phyloP scores from a whole-genome alignment of 92 coral and sea anemone genomes.

The Phenganax marumi region DNA sequence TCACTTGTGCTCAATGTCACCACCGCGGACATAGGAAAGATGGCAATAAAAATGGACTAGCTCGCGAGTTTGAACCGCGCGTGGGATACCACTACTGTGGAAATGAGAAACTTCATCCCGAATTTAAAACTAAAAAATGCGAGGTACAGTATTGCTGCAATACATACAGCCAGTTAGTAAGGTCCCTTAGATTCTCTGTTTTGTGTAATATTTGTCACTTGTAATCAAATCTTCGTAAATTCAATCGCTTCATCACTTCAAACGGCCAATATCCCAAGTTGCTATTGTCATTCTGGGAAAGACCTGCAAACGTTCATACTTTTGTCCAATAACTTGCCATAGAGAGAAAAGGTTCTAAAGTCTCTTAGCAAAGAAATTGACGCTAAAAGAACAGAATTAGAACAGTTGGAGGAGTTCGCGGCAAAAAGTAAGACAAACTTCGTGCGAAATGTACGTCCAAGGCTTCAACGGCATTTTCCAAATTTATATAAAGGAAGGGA shows the following conservation, averaged over 20 bases:
- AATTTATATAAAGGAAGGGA: conserved; percentile 11
- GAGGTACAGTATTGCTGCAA: background rate
- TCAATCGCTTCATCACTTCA: no score
- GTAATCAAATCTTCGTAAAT: no score
- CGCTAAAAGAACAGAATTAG: background rate
- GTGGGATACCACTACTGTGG: conserved; percentile 21
- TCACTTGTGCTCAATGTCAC: conserved; percentile 5
- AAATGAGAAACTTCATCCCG: conserved; percentile 8
- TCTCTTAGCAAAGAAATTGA: background rate
- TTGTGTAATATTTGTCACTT: no score
- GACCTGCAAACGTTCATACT: no score
- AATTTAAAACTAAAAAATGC: conserved; percentile 15
- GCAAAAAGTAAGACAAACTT: background rate
- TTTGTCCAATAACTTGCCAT: background rate
- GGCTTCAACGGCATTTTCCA: conserved; percentile 11
- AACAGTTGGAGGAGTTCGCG: background rate
- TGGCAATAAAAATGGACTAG: conserved; percentile 6
- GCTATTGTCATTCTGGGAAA: no score
- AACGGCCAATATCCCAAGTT: no score
- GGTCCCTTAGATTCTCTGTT: no score
- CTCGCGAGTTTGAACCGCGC: background rate
- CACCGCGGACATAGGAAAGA: conserved; percentile 10
- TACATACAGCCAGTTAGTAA: no score
- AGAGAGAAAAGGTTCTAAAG: conserved; percentile 18
- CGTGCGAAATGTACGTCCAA: conserved; percentile 2